Conservation (phyloP, 2,888 invertebrate species). For the Choristoneura rosaceana region DNA sequence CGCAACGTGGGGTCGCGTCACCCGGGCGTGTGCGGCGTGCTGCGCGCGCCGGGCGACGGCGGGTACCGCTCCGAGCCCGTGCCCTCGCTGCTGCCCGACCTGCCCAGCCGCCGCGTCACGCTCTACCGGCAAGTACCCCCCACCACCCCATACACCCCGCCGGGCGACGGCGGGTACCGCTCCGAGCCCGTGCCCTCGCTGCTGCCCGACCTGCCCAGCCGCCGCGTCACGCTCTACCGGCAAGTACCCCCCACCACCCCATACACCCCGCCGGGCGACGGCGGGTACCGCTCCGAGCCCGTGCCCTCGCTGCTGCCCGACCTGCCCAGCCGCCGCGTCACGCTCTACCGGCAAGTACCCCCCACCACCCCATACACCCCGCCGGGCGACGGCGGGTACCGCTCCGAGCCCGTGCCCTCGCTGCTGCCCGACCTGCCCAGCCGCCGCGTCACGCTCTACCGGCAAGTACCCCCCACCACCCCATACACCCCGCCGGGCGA, state of each 20-base stretch:
- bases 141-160: constrained; percentile 42
- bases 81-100: constrained; percentile 87
- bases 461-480: constrained; percentile 45
- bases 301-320: constrained; percentile 88
- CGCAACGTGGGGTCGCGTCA: constrained; percentile 85
- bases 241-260: constrained; percentile 26
- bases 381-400: constrained; percentile 74
- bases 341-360: constrained; percentile 61
- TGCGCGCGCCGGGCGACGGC: constrained; percentile 74
- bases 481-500: no score
- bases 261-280: constrained; percentile 59
- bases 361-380: constrained; percentile 38
- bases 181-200: constrained; percentile 87
- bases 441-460: constrained; percentile 71
- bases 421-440: constrained; percentile 88
- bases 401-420: constrained; percentile 87
- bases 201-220: constrained; percentile 87
- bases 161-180: constrained; percentile 78
- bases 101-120: constrained; percentile 82
- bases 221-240: constrained; percentile 72
- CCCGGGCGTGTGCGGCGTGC: constrained; percentile 86
- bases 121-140: constrained; percentile 59
- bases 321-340: constrained; percentile 82
- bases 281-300: constrained; percentile 86
- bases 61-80: constrained; percentile 87